A percentile compares a stretch with the other conserved stretches of the same genome.
These are phyloP conservation scores for Ranitomeya imitator DNA, from an alignment of 2,113 vertebrate species.

Conservation along the genomic window DNA sequence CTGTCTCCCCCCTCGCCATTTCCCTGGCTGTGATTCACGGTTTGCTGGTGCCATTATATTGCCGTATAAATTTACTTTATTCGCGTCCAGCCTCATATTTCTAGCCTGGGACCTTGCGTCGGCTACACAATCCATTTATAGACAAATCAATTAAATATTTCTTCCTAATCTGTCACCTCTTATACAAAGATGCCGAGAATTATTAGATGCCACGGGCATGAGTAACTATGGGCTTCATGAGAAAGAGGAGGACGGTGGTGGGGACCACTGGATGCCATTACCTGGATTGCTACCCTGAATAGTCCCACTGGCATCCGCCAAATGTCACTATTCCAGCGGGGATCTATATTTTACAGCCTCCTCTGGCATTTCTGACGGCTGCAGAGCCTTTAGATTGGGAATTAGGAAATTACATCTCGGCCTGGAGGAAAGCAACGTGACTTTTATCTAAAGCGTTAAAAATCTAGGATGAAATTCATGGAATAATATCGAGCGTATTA, in stretches of 20 bases:
- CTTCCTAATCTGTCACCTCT: slow-evolving; percentile 64
- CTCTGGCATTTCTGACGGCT: background rate
- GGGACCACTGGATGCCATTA: background rate
- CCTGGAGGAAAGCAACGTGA: background rate
- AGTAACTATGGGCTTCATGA: background rate
- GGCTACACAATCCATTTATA: slow-evolving; percentile 65
- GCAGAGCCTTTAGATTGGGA: background rate
- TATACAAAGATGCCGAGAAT: slow-evolving; percentile 62
- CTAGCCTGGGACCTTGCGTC: slow-evolving; percentile 62
- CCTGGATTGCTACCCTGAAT: background rate
- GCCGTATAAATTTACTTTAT: slow-evolving; percentile 66
- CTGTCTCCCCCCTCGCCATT: background rate
- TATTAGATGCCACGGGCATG: slow-evolving; percentile 51
- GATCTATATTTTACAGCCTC: slow-evolving; percentile 34
- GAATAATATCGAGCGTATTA: background rate
- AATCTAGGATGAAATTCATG: slow-evolving; percentile 1
- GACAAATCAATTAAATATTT: slow-evolving; percentile 67
- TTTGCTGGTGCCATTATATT: slow-evolving; percentile 65
- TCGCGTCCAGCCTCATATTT: slow-evolving; percentile 64
- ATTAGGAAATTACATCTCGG: background rate
- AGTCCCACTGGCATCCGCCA: background rate
- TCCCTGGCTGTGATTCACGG: slow-evolving; percentile 61
- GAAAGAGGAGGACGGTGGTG: background rate
- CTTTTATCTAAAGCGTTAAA: slow-evolving; percentile 7
- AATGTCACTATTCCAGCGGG: slow-evolving; percentile 29